Conservation (phyloP, 2,888 invertebrate species). For the Scotopteryx bipunctaria region DNA sequence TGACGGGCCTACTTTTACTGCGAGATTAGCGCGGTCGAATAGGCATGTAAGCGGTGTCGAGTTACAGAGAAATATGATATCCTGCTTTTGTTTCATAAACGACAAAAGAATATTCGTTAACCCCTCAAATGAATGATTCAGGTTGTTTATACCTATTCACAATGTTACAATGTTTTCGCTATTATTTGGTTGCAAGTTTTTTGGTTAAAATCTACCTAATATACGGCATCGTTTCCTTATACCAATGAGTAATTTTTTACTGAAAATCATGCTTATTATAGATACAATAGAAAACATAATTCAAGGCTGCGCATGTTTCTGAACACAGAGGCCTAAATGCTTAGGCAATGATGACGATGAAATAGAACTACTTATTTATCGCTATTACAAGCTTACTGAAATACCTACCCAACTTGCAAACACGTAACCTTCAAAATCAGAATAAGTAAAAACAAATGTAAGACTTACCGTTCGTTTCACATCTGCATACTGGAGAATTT, state of each 20-base stretch:
- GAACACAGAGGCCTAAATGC: neutral
- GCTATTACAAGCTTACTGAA: neutral
- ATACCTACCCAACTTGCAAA: neutral
- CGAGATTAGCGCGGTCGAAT: constrained; percentile 29
- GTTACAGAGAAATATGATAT: constrained; percentile 23
- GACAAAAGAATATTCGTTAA: constrained; percentile 6
- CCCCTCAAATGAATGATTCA: constrained; percentile 5
- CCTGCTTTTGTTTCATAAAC: constrained; percentile 12
- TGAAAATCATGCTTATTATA: neutral
- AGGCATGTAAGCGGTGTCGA: constrained; percentile 23
- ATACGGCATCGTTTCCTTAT: too few relatives aligned
- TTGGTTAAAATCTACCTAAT: neutral
- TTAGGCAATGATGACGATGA: neutral
- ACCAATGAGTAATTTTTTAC: neutral
- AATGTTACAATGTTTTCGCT: neutral
- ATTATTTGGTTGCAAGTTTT: neutral
- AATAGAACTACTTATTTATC: neutral
- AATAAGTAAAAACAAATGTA: constrained; percentile 3
- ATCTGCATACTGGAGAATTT: constrained; percentile 6
- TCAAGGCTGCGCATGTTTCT: neutral
- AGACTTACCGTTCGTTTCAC: constrained; percentile 18
- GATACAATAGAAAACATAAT: neutral
- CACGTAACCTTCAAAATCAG: neutral
- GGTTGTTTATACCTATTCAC: neutral
- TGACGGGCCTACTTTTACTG: constrained; percentile 29